These are phyloP conservation scores for Mus musculus DNA, from an alignment of 2,113 vertebrate species.

Conservation along the genomic window GRCm39 chr15:77834501-77835000, in stretches of 20 bases:
- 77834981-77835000: background rate
- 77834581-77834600: background rate
- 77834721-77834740: background rate
- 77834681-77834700: background rate
- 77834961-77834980: background rate
- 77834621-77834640: background rate
- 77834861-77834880: background rate
- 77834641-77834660: background rate
- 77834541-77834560: background rate
- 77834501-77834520: background rate
- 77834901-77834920: background rate
- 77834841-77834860: background rate
- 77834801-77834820: background rate
- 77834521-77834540: background rate
- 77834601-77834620: background rate
- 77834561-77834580: background rate
- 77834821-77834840: background rate
- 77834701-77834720: background rate
- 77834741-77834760: rapidly evolving
- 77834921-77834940: background rate
- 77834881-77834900: background rate
- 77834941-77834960: background rate
- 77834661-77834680: background rate
- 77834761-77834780: rapidly evolving
- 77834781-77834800: background rate